Evolutionary conservation across 2,797 vertebrate species (phyloP).

Genomic region (Vultur gryphus): DNA sequence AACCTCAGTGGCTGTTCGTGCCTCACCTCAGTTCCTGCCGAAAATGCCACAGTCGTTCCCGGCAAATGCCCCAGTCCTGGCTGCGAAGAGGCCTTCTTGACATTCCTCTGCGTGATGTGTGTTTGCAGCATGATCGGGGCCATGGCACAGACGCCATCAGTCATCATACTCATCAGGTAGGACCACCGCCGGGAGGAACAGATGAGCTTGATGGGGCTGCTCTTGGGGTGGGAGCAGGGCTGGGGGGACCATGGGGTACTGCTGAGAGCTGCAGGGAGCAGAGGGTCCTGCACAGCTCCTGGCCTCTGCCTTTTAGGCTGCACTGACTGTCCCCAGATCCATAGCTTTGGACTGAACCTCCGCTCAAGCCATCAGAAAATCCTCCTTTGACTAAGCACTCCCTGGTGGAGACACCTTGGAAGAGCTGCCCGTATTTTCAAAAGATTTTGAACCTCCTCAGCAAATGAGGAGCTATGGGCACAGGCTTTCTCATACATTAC

Average conservation of each 20-base stretch:
- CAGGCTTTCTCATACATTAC: accelerated
- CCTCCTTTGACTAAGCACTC: not conserved
- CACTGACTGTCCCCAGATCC: not conserved
- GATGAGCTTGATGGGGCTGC: not conserved
- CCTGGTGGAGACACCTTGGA: not conserved
- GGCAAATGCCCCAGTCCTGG: slow-evolving; percentile 93
- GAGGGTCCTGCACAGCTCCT: not conserved
- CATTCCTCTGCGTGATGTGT: slow-evolving; percentile 96
- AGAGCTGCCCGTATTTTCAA: not conserved
- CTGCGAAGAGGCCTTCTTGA: slow-evolving; percentile 93
- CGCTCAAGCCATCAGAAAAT: not conserved
- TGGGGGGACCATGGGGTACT: not conserved
- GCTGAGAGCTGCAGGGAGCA: not conserved
- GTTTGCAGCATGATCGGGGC: slow-evolving; percentile 96
- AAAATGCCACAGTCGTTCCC: slow-evolving; percentile 80
- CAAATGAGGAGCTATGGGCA: not conserved
- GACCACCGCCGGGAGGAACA: accelerated
- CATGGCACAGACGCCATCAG: slow-evolving; percentile 97
- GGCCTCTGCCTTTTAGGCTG: not conserved
- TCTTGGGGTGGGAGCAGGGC: not conserved
- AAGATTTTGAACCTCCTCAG: not conserved
- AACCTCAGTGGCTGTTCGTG: slow-evolving; percentile 90
- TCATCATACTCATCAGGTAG: slow-evolving; percentile 98
- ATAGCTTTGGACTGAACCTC: not conserved
- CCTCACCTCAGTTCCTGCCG: slow-evolving; percentile 74